Evolutionary conservation across 2,888 invertebrate species (phyloP).

Genomic region (Ectemnius cavifrons): DNA sequence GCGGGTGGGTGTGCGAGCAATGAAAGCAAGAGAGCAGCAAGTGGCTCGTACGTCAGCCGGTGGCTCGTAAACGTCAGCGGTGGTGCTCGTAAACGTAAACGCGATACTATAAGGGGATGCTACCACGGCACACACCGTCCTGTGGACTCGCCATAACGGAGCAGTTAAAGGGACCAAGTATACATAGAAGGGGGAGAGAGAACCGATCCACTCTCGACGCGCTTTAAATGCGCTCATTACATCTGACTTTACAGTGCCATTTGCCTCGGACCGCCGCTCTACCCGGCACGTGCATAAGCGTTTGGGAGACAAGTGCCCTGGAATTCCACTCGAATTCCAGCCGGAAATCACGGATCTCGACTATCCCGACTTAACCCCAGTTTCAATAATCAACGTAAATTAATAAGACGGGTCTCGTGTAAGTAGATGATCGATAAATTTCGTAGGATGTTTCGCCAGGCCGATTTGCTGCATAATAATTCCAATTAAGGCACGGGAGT

Average conservation of each 20-base stretch:
- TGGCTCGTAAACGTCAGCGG: constrained; percentile 79
- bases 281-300: constrained; percentile 23
- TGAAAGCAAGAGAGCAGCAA: constrained; percentile 76
- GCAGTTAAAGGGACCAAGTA: constrained; percentile 70
- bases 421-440: neutral
- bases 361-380: neutral
- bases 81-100: constrained; percentile 77
- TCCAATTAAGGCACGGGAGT: constrained; percentile 56
- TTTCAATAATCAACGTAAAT: neutral
- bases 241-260: constrained; percentile 57
- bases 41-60: constrained; percentile 79
- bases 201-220: constrained; percentile 61
- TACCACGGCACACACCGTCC: constrained; percentile 58
- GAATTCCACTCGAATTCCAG: neutral
- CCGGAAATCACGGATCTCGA: neutral
- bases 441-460: constrained; percentile 9
- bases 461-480: constrained; percentile 46
- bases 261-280: constrained; percentile 43
- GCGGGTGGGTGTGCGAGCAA: constrained; percentile 73
- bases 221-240: constrained; percentile 61
- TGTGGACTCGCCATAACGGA: constrained; percentile 73
- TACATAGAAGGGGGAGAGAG: constrained; percentile 48
- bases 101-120: constrained; percentile 78
- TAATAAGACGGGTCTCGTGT: neutral
- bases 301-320: constrained; percentile 17